These are phyloP conservation scores for Hartigia nigra DNA, from an alignment of 2,888 invertebrate species.

Conservation along the genomic window DNA sequence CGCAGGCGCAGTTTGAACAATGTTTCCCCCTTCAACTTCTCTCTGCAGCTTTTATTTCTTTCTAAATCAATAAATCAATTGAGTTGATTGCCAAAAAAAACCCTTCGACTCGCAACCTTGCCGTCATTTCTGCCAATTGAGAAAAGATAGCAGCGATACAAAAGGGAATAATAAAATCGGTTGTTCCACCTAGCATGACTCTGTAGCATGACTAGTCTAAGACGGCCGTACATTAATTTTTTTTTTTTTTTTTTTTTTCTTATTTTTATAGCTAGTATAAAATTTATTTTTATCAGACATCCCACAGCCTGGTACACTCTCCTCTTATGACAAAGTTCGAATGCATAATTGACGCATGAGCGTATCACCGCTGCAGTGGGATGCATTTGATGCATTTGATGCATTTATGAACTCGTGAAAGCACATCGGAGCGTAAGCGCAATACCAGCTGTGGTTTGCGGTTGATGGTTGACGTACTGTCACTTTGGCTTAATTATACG, in stretches of 20 bases:
- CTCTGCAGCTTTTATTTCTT: slow-evolving; percentile 13
- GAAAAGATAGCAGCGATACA: background rate
- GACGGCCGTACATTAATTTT: slow-evolving; percentile 28
- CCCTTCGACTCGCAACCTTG: background rate
- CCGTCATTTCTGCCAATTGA: background rate
- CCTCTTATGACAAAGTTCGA: slow-evolving; percentile 10
- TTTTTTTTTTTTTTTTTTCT: slow-evolving; percentile 17
- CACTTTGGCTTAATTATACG: slow-evolving; percentile 37
- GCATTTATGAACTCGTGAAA: slow-evolving; percentile 20
- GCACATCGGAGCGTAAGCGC: slow-evolving; percentile 26
- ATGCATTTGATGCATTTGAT: slow-evolving; percentile 32
- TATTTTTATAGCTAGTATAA: background rate
- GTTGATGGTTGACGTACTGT: slow-evolving; percentile 28
- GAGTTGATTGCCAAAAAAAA: background rate
- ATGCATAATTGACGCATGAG: background rate
- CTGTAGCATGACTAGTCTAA: slow-evolving; percentile 29
- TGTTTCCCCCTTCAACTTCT: background rate
- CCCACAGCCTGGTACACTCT: slow-evolving; percentile 16
- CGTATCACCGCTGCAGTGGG: slow-evolving; percentile 1
- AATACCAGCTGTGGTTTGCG: slow-evolving; percentile 24
- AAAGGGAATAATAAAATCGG: slow-evolving; percentile 28
- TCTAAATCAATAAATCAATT: slow-evolving; percentile 8
- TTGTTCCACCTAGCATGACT: slow-evolving; percentile 35
- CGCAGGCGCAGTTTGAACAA: background rate
- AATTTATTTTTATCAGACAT: background rate